Conservation (phyloP, 2,888 invertebrate genomes). For the Vanessa cardui region DNA sequence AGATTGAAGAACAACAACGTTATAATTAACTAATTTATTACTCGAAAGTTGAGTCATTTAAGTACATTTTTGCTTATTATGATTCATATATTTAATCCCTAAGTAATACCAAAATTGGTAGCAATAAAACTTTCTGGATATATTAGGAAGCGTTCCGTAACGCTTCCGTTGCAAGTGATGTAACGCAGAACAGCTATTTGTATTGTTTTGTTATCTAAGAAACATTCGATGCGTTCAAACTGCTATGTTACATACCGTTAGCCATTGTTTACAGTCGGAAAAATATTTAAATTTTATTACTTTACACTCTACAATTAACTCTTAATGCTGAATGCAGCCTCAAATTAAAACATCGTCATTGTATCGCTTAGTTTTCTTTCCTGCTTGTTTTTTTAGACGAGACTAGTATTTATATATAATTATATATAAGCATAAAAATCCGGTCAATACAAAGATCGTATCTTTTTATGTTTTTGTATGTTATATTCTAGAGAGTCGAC, state of each 20-base stretch:
- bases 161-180: constrained; percentile 33
- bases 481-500: constrained; percentile 3
- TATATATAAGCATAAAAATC: not conserved
- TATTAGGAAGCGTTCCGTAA: constrained; percentile 17
- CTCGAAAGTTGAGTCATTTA: too few species aligned
- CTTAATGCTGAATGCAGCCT: constrained; percentile 3
- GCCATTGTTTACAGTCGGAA: constrained; percentile 28
- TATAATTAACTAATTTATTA: too few species aligned
- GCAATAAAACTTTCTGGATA: not conserved
- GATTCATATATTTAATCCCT: not conserved
- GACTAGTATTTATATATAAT: constrained; percentile 1
- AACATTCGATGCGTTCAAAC: constrained; percentile 33
- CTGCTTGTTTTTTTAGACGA: not conserved
- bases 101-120: not conserved
- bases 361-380: constrained; percentile 3
- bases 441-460: not conserved
- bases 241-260: constrained; percentile 31
- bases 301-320: constrained; percentile 18
- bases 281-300: constrained; percentile 14
- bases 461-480: constrained; percentile 1
- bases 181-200: constrained; percentile 29
- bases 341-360: constrained; percentile 18
- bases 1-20: too few species aligned
- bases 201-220: constrained; percentile 38
- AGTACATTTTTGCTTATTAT: too few species aligned